These are phyloP conservation scores for Pygocentrus nattereri DNA, from an alignment of 2,797 vertebrate genomes.

Conservation along the genomic window DNA sequence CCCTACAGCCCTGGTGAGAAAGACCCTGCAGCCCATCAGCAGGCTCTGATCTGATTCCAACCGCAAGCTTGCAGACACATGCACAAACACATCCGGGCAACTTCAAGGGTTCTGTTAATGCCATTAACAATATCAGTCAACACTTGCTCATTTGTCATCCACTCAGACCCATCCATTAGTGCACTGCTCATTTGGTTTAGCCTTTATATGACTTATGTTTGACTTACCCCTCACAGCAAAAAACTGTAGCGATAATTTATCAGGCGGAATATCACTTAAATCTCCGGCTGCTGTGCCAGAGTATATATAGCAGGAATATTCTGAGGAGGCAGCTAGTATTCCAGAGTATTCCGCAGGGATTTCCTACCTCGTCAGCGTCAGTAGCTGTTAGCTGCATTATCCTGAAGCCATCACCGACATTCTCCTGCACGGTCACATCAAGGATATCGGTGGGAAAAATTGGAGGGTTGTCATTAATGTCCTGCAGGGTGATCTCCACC, in stretches of 20 bases:
- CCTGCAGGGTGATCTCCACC: slow-evolving; percentile 98
- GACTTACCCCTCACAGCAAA: slow-evolving; percentile 28
- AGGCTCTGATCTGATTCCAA: slow-evolving; percentile 27
- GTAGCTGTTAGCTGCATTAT: slow-evolving; percentile 96
- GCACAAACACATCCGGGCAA: background rate
- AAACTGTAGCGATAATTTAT: slow-evolving; percentile 28
- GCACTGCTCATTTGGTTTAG: background rate
- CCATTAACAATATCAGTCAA: slow-evolving; percentile 38
- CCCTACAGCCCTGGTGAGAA: background rate
- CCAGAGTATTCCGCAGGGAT: slow-evolving; percentile 32
- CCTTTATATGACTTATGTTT: slow-evolving; percentile 31
- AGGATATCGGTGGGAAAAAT: slow-evolving; percentile 94
- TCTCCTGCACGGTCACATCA: slow-evolving; percentile 95
- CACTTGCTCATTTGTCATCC: slow-evolving; percentile 24
- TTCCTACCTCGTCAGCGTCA: slow-evolving; percentile 93
- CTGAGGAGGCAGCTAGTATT: slow-evolving; percentile 15
- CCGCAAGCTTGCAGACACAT: slow-evolving; percentile 17
- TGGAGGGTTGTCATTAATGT: slow-evolving; percentile 97
- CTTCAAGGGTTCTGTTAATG: slow-evolving; percentile 26
- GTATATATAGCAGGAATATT: slow-evolving; percentile 60
- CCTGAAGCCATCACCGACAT: slow-evolving; percentile 92
- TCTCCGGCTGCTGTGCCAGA: slow-evolving; percentile 50
- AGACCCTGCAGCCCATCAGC: slow-evolving; percentile 1
- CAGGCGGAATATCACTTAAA: slow-evolving; percentile 42
- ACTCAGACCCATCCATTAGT: background rate